Percentiles rank a stretch among this genome's conserved stretches.
These are phyloP conservation scores for Proctacanthus coquilletti DNA, from an alignment of 1,140 invertebrate species.

Conservation along the genomic window DNA sequence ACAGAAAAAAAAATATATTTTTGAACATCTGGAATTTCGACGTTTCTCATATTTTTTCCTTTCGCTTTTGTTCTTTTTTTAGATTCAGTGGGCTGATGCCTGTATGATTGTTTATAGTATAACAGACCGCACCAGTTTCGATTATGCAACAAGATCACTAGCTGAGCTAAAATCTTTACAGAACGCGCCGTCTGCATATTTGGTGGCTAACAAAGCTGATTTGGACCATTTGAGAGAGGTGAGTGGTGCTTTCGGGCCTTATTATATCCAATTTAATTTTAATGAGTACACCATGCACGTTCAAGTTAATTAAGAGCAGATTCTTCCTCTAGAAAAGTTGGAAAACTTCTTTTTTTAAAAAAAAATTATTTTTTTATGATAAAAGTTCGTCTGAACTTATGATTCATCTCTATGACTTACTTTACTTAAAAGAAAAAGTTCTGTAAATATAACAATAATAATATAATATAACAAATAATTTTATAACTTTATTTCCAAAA, in stretches of 20 bases:
- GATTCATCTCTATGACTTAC: neutral
- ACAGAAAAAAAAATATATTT: too few relatives aligned
- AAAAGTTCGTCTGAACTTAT: too few relatives aligned
- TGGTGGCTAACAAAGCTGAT: constrained; percentile 62
- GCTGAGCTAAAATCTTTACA: constrained; percentile 35
- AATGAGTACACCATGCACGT: too few relatives aligned
- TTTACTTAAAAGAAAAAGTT: too few relatives aligned
- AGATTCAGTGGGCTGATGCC: constrained; percentile 60
- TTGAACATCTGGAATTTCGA: too few relatives aligned
- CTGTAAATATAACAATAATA: constrained; percentile 5
- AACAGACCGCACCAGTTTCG: constrained; percentile 51
- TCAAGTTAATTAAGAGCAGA: too few relatives aligned
- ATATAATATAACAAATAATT: neutral
- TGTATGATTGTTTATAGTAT: constrained; percentile 67
- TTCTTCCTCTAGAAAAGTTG: too few relatives aligned
- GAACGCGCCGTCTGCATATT: constrained; percentile 38
- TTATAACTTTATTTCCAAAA: neutral
- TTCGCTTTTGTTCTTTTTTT: constrained; percentile 2
- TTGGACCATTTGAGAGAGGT: constrained; percentile 59
- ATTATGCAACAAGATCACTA: constrained; percentile 46
- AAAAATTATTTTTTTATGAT: too few relatives aligned
- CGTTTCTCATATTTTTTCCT: neutral
- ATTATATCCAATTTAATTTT: too few relatives aligned
- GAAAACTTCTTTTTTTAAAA: too few relatives aligned
- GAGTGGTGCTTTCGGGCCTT: too few relatives aligned